Base-by-base conservation (phyloP, 2,888 invertebrate species). In the Heliconius aoede region DNA sequence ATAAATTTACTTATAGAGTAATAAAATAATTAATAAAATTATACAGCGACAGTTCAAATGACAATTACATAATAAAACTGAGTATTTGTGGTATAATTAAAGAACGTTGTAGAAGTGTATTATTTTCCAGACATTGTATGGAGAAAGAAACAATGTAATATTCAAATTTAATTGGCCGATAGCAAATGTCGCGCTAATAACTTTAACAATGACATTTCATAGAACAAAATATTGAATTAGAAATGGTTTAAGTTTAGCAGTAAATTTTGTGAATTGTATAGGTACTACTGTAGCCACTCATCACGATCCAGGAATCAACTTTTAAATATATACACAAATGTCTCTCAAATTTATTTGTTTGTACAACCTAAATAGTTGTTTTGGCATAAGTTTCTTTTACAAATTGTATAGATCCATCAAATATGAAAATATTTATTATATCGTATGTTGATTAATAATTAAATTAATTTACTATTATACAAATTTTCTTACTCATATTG, bases 141-240 rank as follows among this genome's bases (percentile, higher is more conserved):
- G 36, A 40, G 21, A 72, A 61, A 61, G 32, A 80, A 76, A 80
- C 78, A 80, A 79, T 79, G 79, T 68, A 69, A 69, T 77, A 81
- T 80, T 81, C 82, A 81, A 79, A 79, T 81, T 79, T 82, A 82
- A 83, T 82, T 80, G 79, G 76, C 72, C 74, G 77, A 79, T 80
- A 76, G 79, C 79, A 79, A 81, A 81, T 82, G 82, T 82, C 83
- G 77, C 79, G 78, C 69, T 69, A 55, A 69, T 24, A 13, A 30
- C 69, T 32, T 55, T 51, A 55, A 55, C 32, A 69, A 55, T 32
- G n/a, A 30, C 8, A 15, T 55, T n/a, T 13, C 69, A 69, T 55
- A 55, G 69, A 69, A 24, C 9, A 69, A 32, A 69, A 30, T 32
- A 30, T 55, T n/a, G 7, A 24, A 13, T 4, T 55, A 32, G 69